phyloP scores from a whole-genome alignment of 2,888 invertebrate species.

The Zootermopsis nevadensis region DNA sequence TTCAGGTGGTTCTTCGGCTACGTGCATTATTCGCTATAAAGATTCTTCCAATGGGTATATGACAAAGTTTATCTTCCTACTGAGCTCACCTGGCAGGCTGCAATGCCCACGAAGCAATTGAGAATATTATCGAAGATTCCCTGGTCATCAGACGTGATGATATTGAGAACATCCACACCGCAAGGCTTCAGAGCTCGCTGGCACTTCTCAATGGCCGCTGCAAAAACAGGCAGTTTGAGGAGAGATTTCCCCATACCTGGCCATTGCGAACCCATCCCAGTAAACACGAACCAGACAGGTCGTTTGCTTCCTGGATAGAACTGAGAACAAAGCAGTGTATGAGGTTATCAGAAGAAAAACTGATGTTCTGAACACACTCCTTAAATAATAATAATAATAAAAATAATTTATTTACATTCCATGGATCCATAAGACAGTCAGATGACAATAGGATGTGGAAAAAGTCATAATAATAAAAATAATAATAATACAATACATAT shows the following conservation, averaged over 20 bases:
- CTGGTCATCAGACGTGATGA: conserved; percentile 71
- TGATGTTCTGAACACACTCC: too few species aligned
- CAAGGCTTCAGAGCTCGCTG: conserved; percentile 72
- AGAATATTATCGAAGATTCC: conserved; percentile 74
- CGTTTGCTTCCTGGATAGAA: conserved; percentile 73
- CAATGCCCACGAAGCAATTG: conserved; percentile 79
- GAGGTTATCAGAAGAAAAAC: too few species aligned
- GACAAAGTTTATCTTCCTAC: background rate
- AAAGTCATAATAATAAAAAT: too few species aligned
- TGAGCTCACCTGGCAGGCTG: conserved; percentile 70
- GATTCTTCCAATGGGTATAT: too few species aligned
- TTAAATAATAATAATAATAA: too few species aligned
- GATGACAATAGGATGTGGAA: too few species aligned
- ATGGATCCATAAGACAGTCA: too few species aligned
- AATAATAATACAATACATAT: too few species aligned
- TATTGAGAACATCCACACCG: conserved; percentile 73
- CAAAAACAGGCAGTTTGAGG: conserved; percentile 79
- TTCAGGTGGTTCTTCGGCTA: too few species aligned
- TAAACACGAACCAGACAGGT: conserved; percentile 90
- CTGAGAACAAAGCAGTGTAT: conserved; percentile 57
- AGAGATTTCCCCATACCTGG: conserved; percentile 83
- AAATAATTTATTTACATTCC: too few species aligned
- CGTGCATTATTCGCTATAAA: too few species aligned
- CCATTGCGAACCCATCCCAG: conserved; percentile 94
- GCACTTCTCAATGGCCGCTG: conserved; percentile 75